Evolutionary conservation across 2,797 vertebrate genomes (phyloP).

Genomic region (Sebastes hopkinsi): DNA sequence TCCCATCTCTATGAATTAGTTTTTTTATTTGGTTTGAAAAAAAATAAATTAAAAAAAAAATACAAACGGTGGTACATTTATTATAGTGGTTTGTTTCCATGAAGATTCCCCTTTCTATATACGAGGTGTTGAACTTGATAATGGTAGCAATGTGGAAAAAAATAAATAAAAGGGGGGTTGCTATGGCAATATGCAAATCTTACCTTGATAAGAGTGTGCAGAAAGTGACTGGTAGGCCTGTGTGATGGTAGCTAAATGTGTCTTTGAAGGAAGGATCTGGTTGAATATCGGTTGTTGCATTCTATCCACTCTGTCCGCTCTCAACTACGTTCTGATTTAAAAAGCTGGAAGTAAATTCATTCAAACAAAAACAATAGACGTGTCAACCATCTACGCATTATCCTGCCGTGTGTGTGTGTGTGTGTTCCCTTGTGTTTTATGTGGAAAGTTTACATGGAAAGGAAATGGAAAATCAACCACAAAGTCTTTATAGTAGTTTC

Average conservation of each 20-base stretch:
- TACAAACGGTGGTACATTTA: constrained; percentile 76
- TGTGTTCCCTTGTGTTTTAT: not conserved
- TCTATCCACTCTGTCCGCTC: constrained; percentile 77
- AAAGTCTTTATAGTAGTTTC: not conserved
- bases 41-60: constrained; percentile 15
- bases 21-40: constrained; percentile 63
- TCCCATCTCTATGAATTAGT: constrained; percentile 54
- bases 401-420: not conserved
- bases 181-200: constrained; percentile 77
- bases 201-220: constrained; percentile 59
- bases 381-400: constrained; percentile 40
- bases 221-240: constrained; percentile 50
- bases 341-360: constrained; percentile 79
- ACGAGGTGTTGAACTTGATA: constrained; percentile 74
- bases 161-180: constrained; percentile 50
- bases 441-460: not conserved
- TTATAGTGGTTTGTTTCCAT: constrained; percentile 76
- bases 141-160: constrained; percentile 79
- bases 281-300: constrained; percentile 70
- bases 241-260: constrained; percentile 78
- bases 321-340: constrained; percentile 78
- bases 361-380: constrained; percentile 73
- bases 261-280: constrained; percentile 82
- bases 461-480: not conserved
- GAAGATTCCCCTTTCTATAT: constrained; percentile 63